Evolutionary conservation across 2,797 vertebrate genomes (phyloP).

Genomic region (Girardinus metallicus): DNA sequence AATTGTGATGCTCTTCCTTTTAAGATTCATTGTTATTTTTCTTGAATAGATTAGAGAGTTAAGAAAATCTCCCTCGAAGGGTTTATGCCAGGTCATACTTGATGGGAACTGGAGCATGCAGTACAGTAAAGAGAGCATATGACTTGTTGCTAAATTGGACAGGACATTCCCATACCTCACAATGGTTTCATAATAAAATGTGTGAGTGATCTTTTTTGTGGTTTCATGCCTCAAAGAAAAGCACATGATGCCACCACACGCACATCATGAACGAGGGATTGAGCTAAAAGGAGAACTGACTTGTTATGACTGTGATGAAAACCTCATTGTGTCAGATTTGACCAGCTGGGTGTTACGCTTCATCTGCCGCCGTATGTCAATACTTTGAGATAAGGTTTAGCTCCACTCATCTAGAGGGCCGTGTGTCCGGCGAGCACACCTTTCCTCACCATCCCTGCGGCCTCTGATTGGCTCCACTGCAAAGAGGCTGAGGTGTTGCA

Average conservation of each 20-base stretch:
- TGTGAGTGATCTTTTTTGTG: constrained; percentile 52
- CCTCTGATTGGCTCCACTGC: constrained; percentile 53
- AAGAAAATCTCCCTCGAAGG: constrained; percentile 10
- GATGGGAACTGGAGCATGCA: constrained; percentile 52
- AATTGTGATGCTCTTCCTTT: neutral
- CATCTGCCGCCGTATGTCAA: constrained; percentile 39
- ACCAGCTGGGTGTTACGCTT: constrained; percentile 29
- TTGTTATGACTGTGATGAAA: constrained; percentile 42
- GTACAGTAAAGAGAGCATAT: constrained; percentile 62
- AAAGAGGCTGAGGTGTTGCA: constrained; percentile 68
- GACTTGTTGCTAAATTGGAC: constrained; percentile 56
- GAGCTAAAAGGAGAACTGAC: constrained; percentile 46
- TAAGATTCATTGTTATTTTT: neutral
- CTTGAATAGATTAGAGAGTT: neutral
- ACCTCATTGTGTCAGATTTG: constrained; percentile 37
- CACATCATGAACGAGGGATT: constrained; percentile 56
- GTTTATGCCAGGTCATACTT: constrained; percentile 47
- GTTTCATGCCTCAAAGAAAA: constrained; percentile 56
- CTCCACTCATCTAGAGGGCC: constrained; percentile 39
- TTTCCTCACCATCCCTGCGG: constrained; percentile 42
- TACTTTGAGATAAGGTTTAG: constrained; percentile 38
- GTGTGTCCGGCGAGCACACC: constrained; percentile 42
- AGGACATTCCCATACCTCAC: constrained; percentile 54
- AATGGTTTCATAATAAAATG: constrained; percentile 57
- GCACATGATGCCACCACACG: constrained; percentile 61